Base-by-base conservation (phyloP, 2,888 invertebrate species). In the Drosophila tanythrix region DNA sequence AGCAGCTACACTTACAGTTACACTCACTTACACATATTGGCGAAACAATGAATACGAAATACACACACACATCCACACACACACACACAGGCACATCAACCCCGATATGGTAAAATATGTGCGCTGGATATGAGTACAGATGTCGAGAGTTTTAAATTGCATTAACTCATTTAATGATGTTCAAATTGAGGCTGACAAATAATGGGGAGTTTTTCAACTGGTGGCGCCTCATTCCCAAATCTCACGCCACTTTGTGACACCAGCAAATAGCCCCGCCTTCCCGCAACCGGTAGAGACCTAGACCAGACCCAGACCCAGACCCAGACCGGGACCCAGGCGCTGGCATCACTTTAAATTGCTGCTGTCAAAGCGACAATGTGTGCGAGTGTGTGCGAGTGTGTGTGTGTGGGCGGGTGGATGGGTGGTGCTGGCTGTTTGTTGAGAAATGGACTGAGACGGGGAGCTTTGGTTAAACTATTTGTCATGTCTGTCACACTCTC, bases 401-500 rank as follows among this genome's bases (percentile, higher is more conserved):
- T 40, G 43, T 43, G 62, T 38, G 68, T 7, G 46, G 1, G 21
- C 0, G 46, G 1, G 46, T 3, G 46, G 2, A 7, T 43, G 53
- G 3, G 46, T 1, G 18, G 61, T 33, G 31, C 46, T 48, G 27
- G 52, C 18, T 38, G 67, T 36, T 57, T 40, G 43, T 48, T 53
- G 21, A 63, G 40, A 43, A 33, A 55, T 13, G 33, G 68, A 38
- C 18, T 48, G 65, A 36, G 53, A 53, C 40, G 46, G 38, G 60
- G 57, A 56, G 48, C 69, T 38, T 46, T 43, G 48, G 56, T 64
- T 43, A 60, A 89, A 86, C 87, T 89, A 89, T 86, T 86, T 86
- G 86, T 86, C 87, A 89, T 79, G 87, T 87, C 89, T 86, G 84
- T 89, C 89, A 83, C 82, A 82, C 72, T 77, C 79, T 83, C 83